Evolutionary conservation across 2,888 invertebrate genomes (phyloP), one percentile per base, ranked within the genome.

Genomic region (Cremastinae sp.): DNA sequence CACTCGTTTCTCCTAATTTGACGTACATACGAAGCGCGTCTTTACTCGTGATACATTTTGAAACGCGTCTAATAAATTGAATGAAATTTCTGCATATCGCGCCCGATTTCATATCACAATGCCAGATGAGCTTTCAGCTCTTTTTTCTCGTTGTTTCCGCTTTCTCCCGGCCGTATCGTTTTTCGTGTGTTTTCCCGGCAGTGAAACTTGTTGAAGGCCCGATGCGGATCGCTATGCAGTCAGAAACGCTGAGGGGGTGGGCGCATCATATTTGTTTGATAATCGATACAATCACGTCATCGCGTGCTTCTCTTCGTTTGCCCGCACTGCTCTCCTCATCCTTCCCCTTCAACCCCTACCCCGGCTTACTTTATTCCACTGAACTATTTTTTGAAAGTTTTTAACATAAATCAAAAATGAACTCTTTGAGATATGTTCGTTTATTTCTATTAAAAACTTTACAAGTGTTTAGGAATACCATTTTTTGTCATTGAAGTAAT

Each of bases 251-350:
- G 79, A 80, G 83, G 82, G 81, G 83, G 83, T 82, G 81, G 83
- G 81, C 82, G 86, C 83, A 87, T 85, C 87, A 87, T 87, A 87
- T 87, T 87, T 85, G 86, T 87, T 86, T 86, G 86, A 86, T 87
- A 88, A 87, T 87, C 87, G 86, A 87, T 87, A 84, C 84, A 84
- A 87, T 86, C 88, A 87, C 87, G 87, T 86, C 85, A 88, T 87
- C 86, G 87, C 88, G 87, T 87, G 87, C 81, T 83, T 80, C 76
- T 51, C 51, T 37, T 59, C 68, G 41, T 74, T 56, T 73, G 59
- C 73, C 41, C 51, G 51, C 61, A 66, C 47, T 20, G 64, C 58
- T 66, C 37, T 59, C 43, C 51, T 45, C 28, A 14, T 51, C 20
- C 49, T 53, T 65, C 43, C 35, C 65, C 22, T 39, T 14, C 61